Conservation (phyloP, 2,113 vertebrate species). For the Cyanoderma ruficeps region DNA sequence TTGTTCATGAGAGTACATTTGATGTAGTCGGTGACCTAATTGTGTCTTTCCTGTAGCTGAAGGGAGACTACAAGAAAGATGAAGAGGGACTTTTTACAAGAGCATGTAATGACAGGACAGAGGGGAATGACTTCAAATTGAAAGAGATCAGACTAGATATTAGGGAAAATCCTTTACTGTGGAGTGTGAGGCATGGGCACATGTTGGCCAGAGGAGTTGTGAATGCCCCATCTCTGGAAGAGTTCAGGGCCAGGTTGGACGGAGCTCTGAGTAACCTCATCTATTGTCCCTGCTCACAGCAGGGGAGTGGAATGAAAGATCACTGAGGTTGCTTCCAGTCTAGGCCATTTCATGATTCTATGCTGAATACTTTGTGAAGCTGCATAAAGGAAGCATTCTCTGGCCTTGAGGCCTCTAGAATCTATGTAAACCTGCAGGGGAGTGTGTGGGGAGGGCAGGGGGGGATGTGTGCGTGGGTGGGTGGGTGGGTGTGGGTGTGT, state of each 20-base stretch:
- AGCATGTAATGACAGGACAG: background rate
- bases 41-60: background rate
- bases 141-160: background rate
- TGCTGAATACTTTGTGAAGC: slow-evolving; percentile 68
- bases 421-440: background rate
- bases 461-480: background rate
- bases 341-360: background rate
- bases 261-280: background rate
- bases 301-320: background rate
- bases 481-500: background rate
- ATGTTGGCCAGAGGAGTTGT: background rate
- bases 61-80: background rate
- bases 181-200: background rate
- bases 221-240: background rate
- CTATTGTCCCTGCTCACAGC: background rate
- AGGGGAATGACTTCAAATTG: background rate
- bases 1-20: slow-evolving; percentile 63
- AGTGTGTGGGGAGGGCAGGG: background rate
- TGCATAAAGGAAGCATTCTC: slow-evolving; percentile 69
- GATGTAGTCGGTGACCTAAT: background rate
- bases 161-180: background rate
- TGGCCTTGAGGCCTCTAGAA: slow-evolving; percentile 88
- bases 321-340: background rate
- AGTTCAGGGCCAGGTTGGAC: background rate
- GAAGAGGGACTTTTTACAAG: background rate